Evolutionary conservation across 2,797 vertebrate species (phyloP), one percentile per base, ranked within the genome.

Genomic region (Alectoris magna): DNA sequence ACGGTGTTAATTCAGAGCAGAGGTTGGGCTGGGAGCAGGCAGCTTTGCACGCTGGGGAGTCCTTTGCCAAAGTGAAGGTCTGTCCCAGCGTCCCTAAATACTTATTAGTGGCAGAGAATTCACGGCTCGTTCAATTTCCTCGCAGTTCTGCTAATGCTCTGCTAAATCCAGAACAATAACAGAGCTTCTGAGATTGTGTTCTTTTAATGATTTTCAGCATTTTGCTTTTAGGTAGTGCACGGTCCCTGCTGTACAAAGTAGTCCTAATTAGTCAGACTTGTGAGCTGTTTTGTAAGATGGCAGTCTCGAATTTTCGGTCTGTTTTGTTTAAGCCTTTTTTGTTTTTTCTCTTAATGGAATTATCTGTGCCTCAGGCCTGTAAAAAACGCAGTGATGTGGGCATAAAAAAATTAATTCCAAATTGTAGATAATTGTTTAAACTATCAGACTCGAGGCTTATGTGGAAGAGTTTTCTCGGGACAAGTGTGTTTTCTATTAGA

Each of bases 401-500:
- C 89, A 96, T 72, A 48, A 95, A 95, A 53, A 88, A 87, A 93
- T 94, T 84, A 95, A 91, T 95, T 97, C 97, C 96, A 96, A 97
- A 95, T 91, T 78, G 60, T 63, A 95, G 94, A 94, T 95, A 96
- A 97, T 93, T 95, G 90, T 95, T 96, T 92, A 93, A 97, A 90
- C 94, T 96, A 90, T 91, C 92, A 89, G 83, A 93, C 96, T 97
- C 3, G 72, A 92, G 94, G 96, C 92, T 97, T 86, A 59, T 94
- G 88, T 10, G 90, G 92, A 95, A 91, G 96, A 96, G 95, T 96
- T 94, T 96, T 89, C 77, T 89, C 26, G 18, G 88, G 88, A 97
- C 87, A 91, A 58, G 95, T 87, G 88, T 97, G 97, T 97, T 97
- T 98, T 92, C 95, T 85, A 95, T 98, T 98, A 97, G 63, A 63